Percentiles rank a stretch among this genome's conserved stretches.
These are phyloP conservation scores for Lepus timidus DNA, from an alignment of 2,113 vertebrate species.

Conservation along the genomic window DNA sequence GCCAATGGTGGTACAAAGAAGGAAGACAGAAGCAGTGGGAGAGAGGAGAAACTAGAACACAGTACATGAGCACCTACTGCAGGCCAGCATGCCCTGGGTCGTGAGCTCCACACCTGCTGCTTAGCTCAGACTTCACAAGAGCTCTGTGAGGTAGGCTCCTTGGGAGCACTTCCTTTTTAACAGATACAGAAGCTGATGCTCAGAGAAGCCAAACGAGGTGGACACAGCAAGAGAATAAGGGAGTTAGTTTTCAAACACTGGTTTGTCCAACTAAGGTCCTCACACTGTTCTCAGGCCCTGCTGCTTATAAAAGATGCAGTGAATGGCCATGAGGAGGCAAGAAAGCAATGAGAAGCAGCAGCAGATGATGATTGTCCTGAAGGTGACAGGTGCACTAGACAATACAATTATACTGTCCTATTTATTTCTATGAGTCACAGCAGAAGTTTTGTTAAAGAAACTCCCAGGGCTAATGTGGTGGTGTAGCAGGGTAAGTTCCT, in stretches of 20 bases:
- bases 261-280: neutral
- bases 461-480: no score
- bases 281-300: neutral
- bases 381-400: neutral
- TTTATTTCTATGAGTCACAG: conserved; percentile 44
- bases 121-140: neutral
- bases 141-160: neutral
- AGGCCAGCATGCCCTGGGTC: neutral
- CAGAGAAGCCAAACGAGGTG: neutral
- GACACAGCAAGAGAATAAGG: neutral
- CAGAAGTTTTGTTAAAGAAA: conserved; percentile 19
- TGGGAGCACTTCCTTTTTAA: neutral
- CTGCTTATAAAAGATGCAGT: neutral
- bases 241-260: neutral
- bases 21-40: neutral
- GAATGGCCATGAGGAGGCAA: neutral
- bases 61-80: no score
- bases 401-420: neutral
- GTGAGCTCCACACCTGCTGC: neutral
- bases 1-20: neutral
- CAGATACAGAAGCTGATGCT: neutral
- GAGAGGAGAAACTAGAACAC: neutral
- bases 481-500: no score
- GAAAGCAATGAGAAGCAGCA: neutral
- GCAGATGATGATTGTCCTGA: neutral